Evolutionary conservation across 2,797 vertebrate genomes (phyloP).

Genomic region (Sebastes reedi): DNA sequence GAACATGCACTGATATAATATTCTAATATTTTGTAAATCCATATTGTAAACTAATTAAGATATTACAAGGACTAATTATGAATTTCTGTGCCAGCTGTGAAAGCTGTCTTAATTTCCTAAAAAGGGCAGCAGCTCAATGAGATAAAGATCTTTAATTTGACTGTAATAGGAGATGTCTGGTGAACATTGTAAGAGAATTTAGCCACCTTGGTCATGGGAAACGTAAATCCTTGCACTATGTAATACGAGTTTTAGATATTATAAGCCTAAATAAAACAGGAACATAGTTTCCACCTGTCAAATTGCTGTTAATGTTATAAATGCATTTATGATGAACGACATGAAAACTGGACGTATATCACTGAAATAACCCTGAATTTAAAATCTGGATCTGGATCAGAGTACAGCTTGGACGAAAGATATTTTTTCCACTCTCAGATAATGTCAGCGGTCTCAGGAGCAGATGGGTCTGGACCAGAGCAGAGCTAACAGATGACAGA

Average conservation of each 20-base stretch:
- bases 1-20: not conserved
- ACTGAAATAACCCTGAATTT: slow-evolving; percentile 1
- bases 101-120: slow-evolving; percentile 33
- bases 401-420: slow-evolving; percentile 43
- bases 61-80: slow-evolving; percentile 14
- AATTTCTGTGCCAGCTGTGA: slow-evolving; percentile 16
- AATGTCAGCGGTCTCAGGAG: slow-evolving; percentile 61
- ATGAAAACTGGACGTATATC: slow-evolving; percentile 16
- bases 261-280: not conserved
- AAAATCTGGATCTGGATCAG: slow-evolving; percentile 21
- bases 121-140: slow-evolving; percentile 23
- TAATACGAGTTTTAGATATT: not conserved
- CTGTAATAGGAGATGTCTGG: not conserved
- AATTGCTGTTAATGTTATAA: not conserved
- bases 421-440: slow-evolving; percentile 50
- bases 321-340: not conserved
- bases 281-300: not conserved
- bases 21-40: slow-evolving; percentile 2
- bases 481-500: slow-evolving; percentile 71
- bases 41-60: slow-evolving; percentile 18
- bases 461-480: slow-evolving; percentile 72
- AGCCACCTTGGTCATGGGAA: not conserved
- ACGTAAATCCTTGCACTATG: not conserved
- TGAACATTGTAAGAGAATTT: not conserved
- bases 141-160: slow-evolving; percentile 56